Conservation (phyloP, 1,140 invertebrate genomes). For the Phymastichus coffea region DNA sequence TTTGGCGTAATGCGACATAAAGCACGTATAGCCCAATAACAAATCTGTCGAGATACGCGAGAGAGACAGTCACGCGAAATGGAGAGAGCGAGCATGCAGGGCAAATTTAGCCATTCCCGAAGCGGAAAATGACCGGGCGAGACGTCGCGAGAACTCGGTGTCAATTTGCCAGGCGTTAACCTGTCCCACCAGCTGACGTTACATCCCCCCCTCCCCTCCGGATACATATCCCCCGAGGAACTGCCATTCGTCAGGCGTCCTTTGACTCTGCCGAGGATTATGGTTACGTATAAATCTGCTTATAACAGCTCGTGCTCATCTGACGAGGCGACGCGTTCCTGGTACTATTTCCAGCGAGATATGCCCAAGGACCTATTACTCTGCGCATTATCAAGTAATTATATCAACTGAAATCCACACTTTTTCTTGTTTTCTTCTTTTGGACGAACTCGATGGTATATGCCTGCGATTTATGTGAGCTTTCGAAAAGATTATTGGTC, state of each 20-base stretch:
- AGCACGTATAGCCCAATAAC: slow-evolving; percentile 20
- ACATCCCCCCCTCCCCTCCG: slow-evolving; percentile 12
- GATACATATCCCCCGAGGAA: background rate
- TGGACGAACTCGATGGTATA: too few species aligned
- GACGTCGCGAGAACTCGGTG: slow-evolving; percentile 25
- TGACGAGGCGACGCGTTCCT: background rate
- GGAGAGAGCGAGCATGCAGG: too few species aligned
- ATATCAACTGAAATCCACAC: too few species aligned
- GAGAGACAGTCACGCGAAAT: too few species aligned
- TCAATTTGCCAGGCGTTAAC: slow-evolving; percentile 42
- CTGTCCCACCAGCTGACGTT: slow-evolving; percentile 41
- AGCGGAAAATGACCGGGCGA: slow-evolving; percentile 35
- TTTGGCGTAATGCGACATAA: too few species aligned
- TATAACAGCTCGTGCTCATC: slow-evolving; percentile 22
- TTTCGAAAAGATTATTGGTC: too few species aligned
- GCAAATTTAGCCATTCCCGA: slow-evolving; percentile 22
- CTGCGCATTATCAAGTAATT: too few species aligned
- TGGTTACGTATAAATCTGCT: slow-evolving; percentile 38
- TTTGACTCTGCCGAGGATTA: slow-evolving; percentile 34
- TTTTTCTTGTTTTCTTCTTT: too few species aligned
- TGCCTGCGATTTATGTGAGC: too few species aligned
- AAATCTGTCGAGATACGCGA: background rate
- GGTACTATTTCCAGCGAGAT: too few species aligned
- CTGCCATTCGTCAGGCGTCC: slow-evolving; percentile 17
- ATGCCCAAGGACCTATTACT: too few species aligned